Evolutionary conservation across 2,888 invertebrate genomes (phyloP).

Genomic region (Cheilosia grossa): DNA sequence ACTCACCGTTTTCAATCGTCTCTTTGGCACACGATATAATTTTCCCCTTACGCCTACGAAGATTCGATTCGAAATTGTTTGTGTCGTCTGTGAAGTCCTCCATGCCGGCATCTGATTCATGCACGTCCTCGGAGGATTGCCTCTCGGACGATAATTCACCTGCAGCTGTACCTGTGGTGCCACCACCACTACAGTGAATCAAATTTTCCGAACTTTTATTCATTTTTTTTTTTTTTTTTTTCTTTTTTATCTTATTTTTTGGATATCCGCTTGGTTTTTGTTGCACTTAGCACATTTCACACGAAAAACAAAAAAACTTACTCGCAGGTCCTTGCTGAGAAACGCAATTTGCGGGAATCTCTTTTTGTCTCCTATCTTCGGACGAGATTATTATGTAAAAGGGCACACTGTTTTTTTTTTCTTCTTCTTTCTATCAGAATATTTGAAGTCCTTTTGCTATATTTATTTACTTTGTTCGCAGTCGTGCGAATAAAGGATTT

Average conservation of each 20-base stretch:
- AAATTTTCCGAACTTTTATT: slow-evolving; percentile 82
- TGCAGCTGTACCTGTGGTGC: slow-evolving; percentile 41
- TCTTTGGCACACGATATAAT: slow-evolving; percentile 84
- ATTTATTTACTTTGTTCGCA: slow-evolving; percentile 5
- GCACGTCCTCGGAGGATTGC: slow-evolving; percentile 82
- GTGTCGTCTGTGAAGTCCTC: slow-evolving; percentile 80
- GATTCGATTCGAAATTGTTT: slow-evolving; percentile 83
- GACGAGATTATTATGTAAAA: slow-evolving; percentile 66
- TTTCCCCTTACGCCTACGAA: slow-evolving; percentile 83
- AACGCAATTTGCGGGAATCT: slow-evolving; percentile 33
- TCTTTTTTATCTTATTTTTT: slow-evolving; percentile 37
- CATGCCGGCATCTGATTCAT: slow-evolving; percentile 79
- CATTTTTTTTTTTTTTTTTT: slow-evolving; percentile 76
- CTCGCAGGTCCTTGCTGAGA: neutral
- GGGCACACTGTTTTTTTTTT: slow-evolving; percentile 30
- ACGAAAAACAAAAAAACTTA: slow-evolving; percentile 8
- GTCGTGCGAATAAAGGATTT: neutral
- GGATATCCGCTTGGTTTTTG: slow-evolving; percentile 19
- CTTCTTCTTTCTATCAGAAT: slow-evolving; percentile 8
- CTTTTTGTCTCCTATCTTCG: slow-evolving; percentile 33
- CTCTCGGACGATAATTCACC: slow-evolving; percentile 79
- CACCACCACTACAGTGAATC: slow-evolving; percentile 77
- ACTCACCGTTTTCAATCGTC: slow-evolving; percentile 83
- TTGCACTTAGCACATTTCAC: slow-evolving; percentile 64
- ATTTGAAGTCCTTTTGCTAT: slow-evolving; percentile 8